These are phyloP conservation scores for Rallus crepitans DNA, from an alignment of 2,797 vertebrate species.

Conservation along the genomic window DNA sequence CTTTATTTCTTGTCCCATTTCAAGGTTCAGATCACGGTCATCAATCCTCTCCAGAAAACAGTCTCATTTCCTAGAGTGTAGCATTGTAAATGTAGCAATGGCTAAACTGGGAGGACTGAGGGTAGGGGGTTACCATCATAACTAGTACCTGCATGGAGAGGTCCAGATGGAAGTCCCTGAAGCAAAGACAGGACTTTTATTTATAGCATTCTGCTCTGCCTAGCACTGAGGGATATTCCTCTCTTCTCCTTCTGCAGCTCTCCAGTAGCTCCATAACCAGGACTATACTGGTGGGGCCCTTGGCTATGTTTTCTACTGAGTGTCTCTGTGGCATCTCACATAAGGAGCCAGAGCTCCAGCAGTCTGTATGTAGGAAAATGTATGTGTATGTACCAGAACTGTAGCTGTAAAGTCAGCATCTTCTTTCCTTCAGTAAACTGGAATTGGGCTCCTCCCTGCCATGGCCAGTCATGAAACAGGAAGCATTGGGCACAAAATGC, in stretches of 20 bases:
- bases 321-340: not conserved
- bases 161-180: not conserved
- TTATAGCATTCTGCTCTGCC: not conserved
- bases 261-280: not conserved
- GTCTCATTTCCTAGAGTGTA: not conserved
- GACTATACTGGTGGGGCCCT: accelerated
- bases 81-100: not conserved
- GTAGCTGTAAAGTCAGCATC: not conserved
- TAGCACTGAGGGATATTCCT: not conserved
- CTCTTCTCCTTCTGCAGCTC: not conserved
- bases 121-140: not conserved
- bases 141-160: not conserved
- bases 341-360: not conserved
- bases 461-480: not conserved
- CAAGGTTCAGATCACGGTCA: slow-evolving; percentile 23
- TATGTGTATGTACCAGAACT: not conserved
- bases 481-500: not conserved
- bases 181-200: not conserved
- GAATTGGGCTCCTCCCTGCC: not conserved
- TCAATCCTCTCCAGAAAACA: slow-evolving; percentile 14
- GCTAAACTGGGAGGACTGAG: not conserved
- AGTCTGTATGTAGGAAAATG: not conserved
- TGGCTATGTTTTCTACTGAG: not conserved
- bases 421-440: not conserved
- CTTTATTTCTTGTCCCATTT: slow-evolving; percentile 46